phyloP scores from a whole-genome alignment of 2,113 vertebrate species.

The Nothobranchius furzeri region DNA sequence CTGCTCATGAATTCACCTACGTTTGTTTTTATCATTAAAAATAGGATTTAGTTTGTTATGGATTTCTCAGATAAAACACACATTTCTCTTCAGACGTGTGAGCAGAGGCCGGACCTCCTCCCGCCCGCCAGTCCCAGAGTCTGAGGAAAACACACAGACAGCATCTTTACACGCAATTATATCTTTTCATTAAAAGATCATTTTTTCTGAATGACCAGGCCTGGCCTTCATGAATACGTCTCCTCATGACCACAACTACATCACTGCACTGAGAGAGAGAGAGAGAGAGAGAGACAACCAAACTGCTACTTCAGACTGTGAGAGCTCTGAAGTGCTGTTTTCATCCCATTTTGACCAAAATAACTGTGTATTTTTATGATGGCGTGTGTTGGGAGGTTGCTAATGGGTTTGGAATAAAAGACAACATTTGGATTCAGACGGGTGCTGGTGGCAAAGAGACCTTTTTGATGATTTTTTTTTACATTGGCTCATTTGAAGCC shows the following conservation, averaged over 20 bases:
- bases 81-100: too few relatives aligned
- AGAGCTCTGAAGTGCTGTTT: slow-evolving; percentile 80
- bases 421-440: slow-evolving; percentile 73
- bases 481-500: slow-evolving; percentile 64
- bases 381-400: slow-evolving; percentile 76
- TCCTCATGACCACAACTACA: slow-evolving; percentile 57
- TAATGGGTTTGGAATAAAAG: slow-evolving; percentile 83
- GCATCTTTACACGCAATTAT: slow-evolving; percentile 63
- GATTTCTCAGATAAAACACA: too few relatives aligned
- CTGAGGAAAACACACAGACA: neutral
- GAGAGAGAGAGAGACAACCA: slow-evolving; percentile 55
- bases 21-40: too few relatives aligned
- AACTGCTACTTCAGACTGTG: slow-evolving; percentile 78
- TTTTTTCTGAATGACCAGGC: slow-evolving; percentile 67
- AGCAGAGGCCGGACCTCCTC: slow-evolving; percentile 10
- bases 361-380: slow-evolving; percentile 78
- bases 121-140: slow-evolving; percentile 26
- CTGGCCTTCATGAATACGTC: slow-evolving; percentile 60
- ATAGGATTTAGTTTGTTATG: too few relatives aligned
- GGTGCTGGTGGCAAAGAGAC: slow-evolving; percentile 62
- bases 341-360: slow-evolving; percentile 78
- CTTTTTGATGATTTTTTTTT: slow-evolving; percentile 50
- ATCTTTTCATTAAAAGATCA: slow-evolving; percentile 74
- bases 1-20: too few relatives aligned
- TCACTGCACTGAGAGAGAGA: slow-evolving; percentile 50